A percentile compares a stretch with the other conserved stretches of the same genome.
Conservation (phyloP, 2,888 invertebrate genomes). For the Nemurella pictetii region DNA sequence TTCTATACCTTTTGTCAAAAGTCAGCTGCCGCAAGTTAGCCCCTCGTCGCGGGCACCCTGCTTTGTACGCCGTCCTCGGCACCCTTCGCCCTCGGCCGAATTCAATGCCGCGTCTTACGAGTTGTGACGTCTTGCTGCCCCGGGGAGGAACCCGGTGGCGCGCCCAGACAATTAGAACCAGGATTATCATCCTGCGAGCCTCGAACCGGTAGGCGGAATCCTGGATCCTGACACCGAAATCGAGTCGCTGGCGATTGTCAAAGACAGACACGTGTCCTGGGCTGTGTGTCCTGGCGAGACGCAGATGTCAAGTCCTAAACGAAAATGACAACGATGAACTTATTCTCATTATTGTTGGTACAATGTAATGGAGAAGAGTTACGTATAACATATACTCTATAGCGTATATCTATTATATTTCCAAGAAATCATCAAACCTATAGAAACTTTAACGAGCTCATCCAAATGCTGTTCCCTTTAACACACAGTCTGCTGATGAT, state of each 20-base stretch:
- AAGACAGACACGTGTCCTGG: neutral
- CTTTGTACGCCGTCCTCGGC: neutral
- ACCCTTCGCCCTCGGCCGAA: neutral
- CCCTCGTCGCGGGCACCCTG: neutral
- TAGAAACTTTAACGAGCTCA: neutral
- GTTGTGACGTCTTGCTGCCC: neutral
- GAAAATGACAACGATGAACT: neutral
- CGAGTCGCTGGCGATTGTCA: neutral
- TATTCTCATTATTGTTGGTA: too few relatives aligned
- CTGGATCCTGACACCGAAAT: neutral
- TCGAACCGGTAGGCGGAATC: neutral
- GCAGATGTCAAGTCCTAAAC: neutral
- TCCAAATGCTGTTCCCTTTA: neutral
- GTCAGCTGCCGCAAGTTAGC: neutral
- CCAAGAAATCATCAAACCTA: too few relatives aligned
- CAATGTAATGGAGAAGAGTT: too few relatives aligned
- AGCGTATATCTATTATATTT: too few relatives aligned
- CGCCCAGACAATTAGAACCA: neutral
- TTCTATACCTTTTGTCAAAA: neutral
- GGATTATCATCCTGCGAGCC: neutral
- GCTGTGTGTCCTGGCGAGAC: neutral
- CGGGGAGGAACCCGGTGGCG: neutral
- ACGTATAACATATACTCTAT: too few relatives aligned
- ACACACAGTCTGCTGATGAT: neutral
- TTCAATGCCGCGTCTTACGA: too few relatives aligned